A percentile compares a stretch with the other conserved stretches of the same genome.
Conservation (phyloP, 1,140 invertebrate species). For the Macrotrachela quadricornifera region DNA sequence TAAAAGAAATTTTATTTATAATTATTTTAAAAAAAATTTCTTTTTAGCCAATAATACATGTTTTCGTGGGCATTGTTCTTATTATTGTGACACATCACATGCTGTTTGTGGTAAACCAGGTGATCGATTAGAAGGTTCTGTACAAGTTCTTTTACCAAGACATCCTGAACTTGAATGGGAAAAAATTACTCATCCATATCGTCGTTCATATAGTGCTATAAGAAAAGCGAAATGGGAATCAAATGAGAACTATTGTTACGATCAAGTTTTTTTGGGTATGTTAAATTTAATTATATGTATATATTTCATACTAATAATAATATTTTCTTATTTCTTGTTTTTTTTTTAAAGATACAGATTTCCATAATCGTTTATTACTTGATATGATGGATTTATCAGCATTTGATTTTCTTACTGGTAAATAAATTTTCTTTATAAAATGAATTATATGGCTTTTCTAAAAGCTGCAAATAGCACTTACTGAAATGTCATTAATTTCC, state of each 20-base stretch:
- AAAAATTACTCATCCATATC: constrained; percentile 84
- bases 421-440: too few species aligned
- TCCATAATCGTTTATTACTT: constrained; percentile 43
- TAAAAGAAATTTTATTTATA: too few species aligned
- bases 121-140: constrained; percentile 77
- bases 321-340: too few species aligned
- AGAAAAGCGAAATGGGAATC: constrained; percentile 78
- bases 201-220: constrained; percentile 81
- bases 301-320: too few species aligned
- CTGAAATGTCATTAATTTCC: too few species aligned
- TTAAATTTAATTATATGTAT: too few species aligned
- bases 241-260: constrained; percentile 73
- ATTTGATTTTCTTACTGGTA: constrained; percentile 48
- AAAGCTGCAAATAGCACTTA: too few species aligned
- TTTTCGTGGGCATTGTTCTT: constrained; percentile 56
- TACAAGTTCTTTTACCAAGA: constrained; percentile 75
- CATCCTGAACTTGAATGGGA: constrained; percentile 53
- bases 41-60: constrained; percentile 36
- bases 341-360: neutral
- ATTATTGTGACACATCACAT: constrained; percentile 94
- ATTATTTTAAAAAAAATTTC: too few species aligned
- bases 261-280: constrained; percentile 27
- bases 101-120: constrained; percentile 76
- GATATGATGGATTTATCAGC: constrained; percentile 58
- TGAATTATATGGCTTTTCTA: too few species aligned